These are phyloP conservation scores for Oscheius sp. DNA, from an alignment of 1,140 invertebrate genomes.

Conservation along the genomic window DNA sequence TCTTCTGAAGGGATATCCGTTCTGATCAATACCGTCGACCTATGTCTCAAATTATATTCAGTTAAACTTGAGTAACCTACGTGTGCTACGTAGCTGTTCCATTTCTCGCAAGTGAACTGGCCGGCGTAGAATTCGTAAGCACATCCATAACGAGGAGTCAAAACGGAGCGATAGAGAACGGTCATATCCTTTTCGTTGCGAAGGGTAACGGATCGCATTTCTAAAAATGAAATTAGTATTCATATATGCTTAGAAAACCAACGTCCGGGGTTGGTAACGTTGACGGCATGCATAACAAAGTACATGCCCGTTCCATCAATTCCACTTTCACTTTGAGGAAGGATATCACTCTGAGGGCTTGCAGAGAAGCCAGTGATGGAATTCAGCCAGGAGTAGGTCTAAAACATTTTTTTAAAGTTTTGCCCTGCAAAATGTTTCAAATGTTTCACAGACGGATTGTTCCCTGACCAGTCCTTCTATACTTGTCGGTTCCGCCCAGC, in stretches of 20 bases:
- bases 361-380: conserved; percentile 27
- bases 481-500: too few relatives aligned
- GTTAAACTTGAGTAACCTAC: conserved; percentile 12
- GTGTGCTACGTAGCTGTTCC: conserved; percentile 19
- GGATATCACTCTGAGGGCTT: conserved; percentile 25
- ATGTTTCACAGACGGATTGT: neutral
- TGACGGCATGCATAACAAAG: conserved; percentile 32
- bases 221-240: conserved; percentile 1
- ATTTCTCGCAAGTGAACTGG: conserved; percentile 31
- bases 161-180: conserved; percentile 11
- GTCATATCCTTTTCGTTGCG: neutral
- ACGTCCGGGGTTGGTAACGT: conserved; percentile 40
- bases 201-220: conserved; percentile 23
- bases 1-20: conserved; percentile 38
- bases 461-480: too few relatives aligned
- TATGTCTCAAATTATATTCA: conserved; percentile 13
- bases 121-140: conserved; percentile 45
- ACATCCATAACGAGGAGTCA: conserved; percentile 36
- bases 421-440: neutral
- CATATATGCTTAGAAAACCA: neutral
- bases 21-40: conserved; percentile 42
- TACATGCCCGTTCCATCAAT: conserved; percentile 28
- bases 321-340: conserved; percentile 14
- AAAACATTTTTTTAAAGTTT: neutral
- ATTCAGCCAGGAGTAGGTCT: conserved; percentile 12